Evolutionary conservation across 2,888 invertebrate genomes (phyloP).

Genomic region (Geotrupes spiniger): DNA sequence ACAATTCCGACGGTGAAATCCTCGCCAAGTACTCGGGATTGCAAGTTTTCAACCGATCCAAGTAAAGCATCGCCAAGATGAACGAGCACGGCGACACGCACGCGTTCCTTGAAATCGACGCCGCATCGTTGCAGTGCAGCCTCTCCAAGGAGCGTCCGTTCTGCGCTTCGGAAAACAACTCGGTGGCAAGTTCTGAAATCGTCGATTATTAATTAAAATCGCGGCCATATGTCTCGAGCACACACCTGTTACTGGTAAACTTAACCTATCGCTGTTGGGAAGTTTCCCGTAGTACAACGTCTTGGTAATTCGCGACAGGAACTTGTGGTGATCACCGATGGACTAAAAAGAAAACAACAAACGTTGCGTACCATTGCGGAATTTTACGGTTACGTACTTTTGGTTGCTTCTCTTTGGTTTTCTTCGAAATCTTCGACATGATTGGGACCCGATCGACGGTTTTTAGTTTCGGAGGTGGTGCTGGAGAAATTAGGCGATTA

Average conservation of each 20-base stretch:
- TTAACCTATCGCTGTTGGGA: conserved; percentile 68
- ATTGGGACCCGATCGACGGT: conserved; percentile 4
- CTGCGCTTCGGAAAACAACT: conserved; percentile 76
- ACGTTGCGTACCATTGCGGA: background rate
- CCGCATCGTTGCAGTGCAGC: conserved; percentile 73
- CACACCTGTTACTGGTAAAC: conserved; percentile 76
- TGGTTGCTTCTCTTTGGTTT: conserved; percentile 33
- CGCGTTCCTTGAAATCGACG: conserved; percentile 72
- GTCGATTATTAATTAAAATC: conserved; percentile 9
- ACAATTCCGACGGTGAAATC: conserved; percentile 87
- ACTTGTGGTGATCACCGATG: conserved; percentile 71
- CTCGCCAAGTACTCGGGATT: conserved; percentile 81
- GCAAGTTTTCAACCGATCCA: conserved; percentile 79
- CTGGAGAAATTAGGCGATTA: background rate
- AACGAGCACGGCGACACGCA: conserved; percentile 90
- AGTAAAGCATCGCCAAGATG: conserved; percentile 88
- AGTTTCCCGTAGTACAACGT: conserved; percentile 84
- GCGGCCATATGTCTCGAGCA: conserved; percentile 33
- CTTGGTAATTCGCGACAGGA: conserved; percentile 79
- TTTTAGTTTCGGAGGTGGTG: conserved; percentile 1
- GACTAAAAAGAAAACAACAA: conserved; percentile 51
- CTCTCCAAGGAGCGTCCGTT: conserved; percentile 74
- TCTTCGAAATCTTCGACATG: conserved; percentile 42
- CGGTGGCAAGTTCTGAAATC: conserved; percentile 77
- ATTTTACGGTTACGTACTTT: conserved; percentile 29